phyloP scores from a whole-genome alignment of 2,113 vertebrate species.

The Scatophagus argus region DNA sequence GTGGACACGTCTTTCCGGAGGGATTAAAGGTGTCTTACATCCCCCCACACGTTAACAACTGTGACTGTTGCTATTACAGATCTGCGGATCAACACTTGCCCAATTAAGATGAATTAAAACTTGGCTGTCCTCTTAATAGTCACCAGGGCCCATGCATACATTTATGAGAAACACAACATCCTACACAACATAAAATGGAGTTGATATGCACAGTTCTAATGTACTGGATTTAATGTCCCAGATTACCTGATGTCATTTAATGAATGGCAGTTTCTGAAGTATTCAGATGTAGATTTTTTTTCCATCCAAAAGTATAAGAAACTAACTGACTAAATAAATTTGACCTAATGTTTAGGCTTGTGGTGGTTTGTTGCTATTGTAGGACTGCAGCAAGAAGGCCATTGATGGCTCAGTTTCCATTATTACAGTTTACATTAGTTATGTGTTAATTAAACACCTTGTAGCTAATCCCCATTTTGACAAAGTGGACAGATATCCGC shows the following conservation, averaged over 20 bases:
- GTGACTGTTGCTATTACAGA: conserved; percentile 3
- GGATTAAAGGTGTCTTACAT: conserved; percentile 60
- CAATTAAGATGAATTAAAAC: conserved; percentile 51
- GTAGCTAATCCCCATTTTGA: conserved; percentile 36
- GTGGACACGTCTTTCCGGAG: conserved; percentile 50
- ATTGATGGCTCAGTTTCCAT: background rate
- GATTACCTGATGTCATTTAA: background rate
- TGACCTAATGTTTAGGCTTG: background rate
- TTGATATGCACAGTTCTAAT: background rate
- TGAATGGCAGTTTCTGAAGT: background rate
- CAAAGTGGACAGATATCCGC: conserved; percentile 36
- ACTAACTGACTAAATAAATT: no score
- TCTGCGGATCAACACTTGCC: conserved; percentile 4
- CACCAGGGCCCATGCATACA: background rate
- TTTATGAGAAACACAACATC: background rate
- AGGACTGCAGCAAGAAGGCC: background rate
- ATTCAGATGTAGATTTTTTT: background rate
- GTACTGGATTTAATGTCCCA: background rate
- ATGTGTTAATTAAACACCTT: background rate
- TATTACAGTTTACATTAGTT: background rate
- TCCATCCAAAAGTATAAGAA: background rate
- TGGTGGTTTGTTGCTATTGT: background rate
- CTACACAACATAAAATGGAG: background rate
- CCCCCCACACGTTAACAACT: conserved; percentile 27
- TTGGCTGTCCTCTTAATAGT: background rate